Conservation (phyloP, 2,888 invertebrate species). For the Spisula subtruncata region DNA sequence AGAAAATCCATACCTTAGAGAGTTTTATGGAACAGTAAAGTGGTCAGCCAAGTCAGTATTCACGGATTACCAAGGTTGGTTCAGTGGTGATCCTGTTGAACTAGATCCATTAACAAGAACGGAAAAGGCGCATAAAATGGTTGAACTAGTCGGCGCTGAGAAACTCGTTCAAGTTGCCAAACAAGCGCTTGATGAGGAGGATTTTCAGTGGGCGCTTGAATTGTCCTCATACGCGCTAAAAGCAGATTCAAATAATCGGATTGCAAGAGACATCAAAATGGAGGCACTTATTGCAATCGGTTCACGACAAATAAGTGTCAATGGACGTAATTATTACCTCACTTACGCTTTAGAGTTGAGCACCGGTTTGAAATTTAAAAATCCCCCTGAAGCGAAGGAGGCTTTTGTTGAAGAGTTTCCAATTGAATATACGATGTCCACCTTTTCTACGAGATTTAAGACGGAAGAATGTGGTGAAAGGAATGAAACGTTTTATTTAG, state of each 20-base stretch:
- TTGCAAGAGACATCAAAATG: slow-evolving; percentile 75
- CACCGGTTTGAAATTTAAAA: slow-evolving; percentile 62
- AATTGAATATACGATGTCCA: slow-evolving; percentile 67
- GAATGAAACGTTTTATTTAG: slow-evolving; percentile 62
- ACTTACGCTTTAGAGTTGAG: slow-evolving; percentile 79
- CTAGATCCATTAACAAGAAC: slow-evolving; percentile 74
- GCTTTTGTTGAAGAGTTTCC: slow-evolving; percentile 61
- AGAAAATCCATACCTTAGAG: slow-evolving; percentile 78
- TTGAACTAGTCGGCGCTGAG: slow-evolving; percentile 73
- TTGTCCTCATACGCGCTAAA: slow-evolving; percentile 73
- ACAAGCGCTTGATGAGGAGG: slow-evolving; percentile 74
- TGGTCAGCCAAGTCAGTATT: slow-evolving; percentile 84
- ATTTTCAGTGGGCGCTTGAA: slow-evolving; percentile 83
- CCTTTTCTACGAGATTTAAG: slow-evolving; percentile 74
- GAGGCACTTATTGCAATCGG: slow-evolving; percentile 76
- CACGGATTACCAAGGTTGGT: slow-evolving; percentile 77
- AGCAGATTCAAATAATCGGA: slow-evolving; percentile 62
- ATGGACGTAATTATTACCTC: slow-evolving; percentile 82
- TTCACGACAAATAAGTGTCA: slow-evolving; percentile 77
- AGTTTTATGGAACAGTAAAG: slow-evolving; percentile 83
- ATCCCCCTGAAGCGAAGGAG: slow-evolving; percentile 34
- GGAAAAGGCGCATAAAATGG: slow-evolving; percentile 76
- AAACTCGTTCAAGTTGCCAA: slow-evolving; percentile 67
- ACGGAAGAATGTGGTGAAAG: slow-evolving; percentile 66
- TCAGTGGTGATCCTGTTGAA: slow-evolving; percentile 80